Evolutionary conservation across 2,797 vertebrate species (phyloP).

Genomic region (Morelia viridis): DNA sequence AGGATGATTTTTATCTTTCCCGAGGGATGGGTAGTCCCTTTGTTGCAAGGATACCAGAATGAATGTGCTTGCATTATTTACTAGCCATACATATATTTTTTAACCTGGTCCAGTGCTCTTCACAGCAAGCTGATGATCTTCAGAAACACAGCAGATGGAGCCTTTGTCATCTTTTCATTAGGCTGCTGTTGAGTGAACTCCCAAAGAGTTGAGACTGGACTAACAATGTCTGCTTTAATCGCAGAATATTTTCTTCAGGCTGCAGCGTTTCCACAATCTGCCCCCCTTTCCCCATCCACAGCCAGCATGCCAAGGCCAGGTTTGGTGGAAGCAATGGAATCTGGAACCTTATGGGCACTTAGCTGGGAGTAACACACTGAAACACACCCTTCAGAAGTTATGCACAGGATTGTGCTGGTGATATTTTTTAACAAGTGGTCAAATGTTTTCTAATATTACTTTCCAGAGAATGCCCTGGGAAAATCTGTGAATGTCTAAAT

Average conservation of each 20-base stretch:
- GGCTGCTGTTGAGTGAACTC: background rate
- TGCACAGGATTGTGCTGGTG: background rate
- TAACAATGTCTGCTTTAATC: background rate
- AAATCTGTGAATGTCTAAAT: background rate
- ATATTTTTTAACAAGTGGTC: background rate
- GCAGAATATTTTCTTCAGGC: background rate
- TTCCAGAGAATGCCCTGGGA: background rate
- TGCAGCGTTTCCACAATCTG: background rate
- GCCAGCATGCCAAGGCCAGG: background rate
- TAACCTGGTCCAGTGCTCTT: background rate
- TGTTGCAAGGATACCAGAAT: background rate
- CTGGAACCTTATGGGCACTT: background rate
- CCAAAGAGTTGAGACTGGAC: background rate
- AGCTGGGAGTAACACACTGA: background rate
- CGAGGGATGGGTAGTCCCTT: background rate
- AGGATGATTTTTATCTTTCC: conserved; percentile 39
- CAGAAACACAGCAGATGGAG: background rate
- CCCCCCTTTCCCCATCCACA: background rate
- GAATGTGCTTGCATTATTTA: conserved; percentile 1
- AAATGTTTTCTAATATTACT: background rate
- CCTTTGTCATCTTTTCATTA: background rate
- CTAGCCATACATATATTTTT: background rate
- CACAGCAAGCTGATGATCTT: background rate
- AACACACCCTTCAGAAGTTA: background rate
- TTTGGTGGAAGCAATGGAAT: background rate